phyloP scores from a whole-genome alignment of 2,797 vertebrate species.

The Mycteria americana region DNA sequence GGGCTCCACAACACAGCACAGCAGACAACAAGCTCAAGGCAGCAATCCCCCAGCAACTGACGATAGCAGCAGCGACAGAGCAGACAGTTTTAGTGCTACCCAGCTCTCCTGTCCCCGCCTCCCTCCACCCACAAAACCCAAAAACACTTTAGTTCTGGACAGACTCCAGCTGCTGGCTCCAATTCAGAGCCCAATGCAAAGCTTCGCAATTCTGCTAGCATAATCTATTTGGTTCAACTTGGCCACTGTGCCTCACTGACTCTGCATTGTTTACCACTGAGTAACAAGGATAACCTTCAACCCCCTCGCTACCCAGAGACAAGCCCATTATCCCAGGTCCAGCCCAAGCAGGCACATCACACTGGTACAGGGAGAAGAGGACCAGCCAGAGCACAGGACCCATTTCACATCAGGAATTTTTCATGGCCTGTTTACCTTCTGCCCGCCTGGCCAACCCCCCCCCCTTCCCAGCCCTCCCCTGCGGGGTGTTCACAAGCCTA shows the following conservation, averaged over 20 bases:
- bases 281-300: slow-evolving; percentile 64
- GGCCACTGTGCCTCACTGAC: slow-evolving; percentile 69
- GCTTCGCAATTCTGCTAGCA: slow-evolving; percentile 76
- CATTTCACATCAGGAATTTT: background rate
- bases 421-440: background rate
- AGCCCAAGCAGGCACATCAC: background rate
- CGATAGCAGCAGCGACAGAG: slow-evolving; percentile 76
- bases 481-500: background rate
- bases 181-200: slow-evolving; percentile 81
- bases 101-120: slow-evolving; percentile 69
- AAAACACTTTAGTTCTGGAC: slow-evolving; percentile 84
- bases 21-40: slow-evolving; percentile 31
- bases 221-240: slow-evolving; percentile 72
- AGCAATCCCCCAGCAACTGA: slow-evolving; percentile 61
- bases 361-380: background rate
- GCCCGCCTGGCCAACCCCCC: fast-evolving
- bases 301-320: background rate
- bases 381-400: background rate
- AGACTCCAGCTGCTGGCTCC: slow-evolving; percentile 83
- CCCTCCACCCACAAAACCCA: slow-evolving; percentile 68
- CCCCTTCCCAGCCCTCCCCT: background rate
- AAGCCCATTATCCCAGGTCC: background rate
- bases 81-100: slow-evolving; percentile 74
- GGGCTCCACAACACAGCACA: background rate
- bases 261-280: slow-evolving; percentile 73